Percentiles rank a stretch among this genome's conserved stretches.
Evolutionary conservation across 2,113 vertebrate species (phyloP).

Genomic region (Chamaetylas fuelleborni): DNA sequence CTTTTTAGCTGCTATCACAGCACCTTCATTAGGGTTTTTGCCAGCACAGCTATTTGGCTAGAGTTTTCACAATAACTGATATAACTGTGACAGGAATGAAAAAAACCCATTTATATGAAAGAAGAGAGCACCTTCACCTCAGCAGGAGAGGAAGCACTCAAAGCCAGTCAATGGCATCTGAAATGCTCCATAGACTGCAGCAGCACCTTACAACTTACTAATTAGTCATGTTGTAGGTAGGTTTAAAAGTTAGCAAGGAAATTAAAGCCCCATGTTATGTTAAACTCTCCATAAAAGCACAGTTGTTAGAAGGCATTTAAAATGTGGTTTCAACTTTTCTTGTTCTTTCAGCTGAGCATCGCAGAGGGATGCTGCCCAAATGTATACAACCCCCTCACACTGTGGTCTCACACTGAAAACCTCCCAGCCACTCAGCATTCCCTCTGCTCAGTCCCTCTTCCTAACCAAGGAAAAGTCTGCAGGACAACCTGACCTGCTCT

Average conservation of each 20-base stretch:
- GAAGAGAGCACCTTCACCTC: neutral
- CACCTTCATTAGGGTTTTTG: constrained; percentile 53
- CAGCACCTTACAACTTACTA: neutral
- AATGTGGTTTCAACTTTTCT: neutral
- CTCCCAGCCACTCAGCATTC: accelerated
- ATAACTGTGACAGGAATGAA: neutral
- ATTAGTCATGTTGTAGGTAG: neutral
- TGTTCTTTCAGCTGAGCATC: neutral
- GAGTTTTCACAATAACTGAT: neutral
- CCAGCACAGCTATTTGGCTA: constrained; percentile 24
- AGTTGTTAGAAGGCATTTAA: neutral
- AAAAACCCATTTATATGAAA: neutral
- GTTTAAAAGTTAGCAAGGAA: neutral
- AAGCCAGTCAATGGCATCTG: neutral
- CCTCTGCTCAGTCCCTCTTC: neutral
- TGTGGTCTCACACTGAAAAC: accelerated
- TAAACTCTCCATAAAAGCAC: neutral
- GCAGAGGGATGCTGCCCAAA: neutral
- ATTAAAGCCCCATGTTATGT: neutral
- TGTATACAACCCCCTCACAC: accelerated
- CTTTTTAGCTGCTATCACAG: constrained; percentile 16
- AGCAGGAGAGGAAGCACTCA: neutral
- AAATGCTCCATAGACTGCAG: neutral
- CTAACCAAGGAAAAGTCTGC: neutral
- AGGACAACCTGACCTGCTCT: neutral